Evolutionary conservation across 37 sponge, comb jelly and placozoan species (phyloP).

Genomic region (Aplysina aerophoba): DNA sequence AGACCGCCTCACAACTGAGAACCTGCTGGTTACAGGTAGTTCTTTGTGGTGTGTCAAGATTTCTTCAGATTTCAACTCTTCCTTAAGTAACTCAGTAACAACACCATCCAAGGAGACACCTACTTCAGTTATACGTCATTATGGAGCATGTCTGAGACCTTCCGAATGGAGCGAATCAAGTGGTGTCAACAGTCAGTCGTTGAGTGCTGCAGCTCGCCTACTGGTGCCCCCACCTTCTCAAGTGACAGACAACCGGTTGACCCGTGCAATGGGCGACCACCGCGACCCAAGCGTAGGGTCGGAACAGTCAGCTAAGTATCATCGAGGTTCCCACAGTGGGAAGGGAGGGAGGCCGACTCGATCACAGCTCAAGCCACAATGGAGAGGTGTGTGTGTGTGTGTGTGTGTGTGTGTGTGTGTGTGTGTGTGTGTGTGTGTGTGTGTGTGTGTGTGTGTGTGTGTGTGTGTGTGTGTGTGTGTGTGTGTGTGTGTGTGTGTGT

Average conservation of each 20-base stretch:
- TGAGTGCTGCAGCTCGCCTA: no score
- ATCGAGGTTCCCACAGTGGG: no score
- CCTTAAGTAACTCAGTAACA: no score
- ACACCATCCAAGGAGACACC: no score
- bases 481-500: no score
- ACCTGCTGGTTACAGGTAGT: no score
- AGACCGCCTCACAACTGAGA: no score
- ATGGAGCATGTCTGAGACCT: not conserved
- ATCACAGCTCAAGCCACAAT: not conserved
- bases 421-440: slow-evolving; percentile 15
- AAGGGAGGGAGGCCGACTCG: not conserved
- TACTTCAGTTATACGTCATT: not conserved
- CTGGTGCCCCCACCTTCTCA: not conserved
- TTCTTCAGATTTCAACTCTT: no score
- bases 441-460: slow-evolving; percentile 28
- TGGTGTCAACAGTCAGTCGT: not conserved
- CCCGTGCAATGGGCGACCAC: not conserved
- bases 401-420: slow-evolving; percentile 28
- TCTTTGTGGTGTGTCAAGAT: no score
- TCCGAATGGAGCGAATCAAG: slow-evolving; percentile 31
- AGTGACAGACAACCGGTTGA: not conserved
- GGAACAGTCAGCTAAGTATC: no score
- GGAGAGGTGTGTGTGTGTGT: not conserved
- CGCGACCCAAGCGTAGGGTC: not conserved
- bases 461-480: no score